These are phyloP conservation scores for Agrypnia vestita DNA, from an alignment of 1,140 invertebrate species.

Conservation along the genomic window DNA sequence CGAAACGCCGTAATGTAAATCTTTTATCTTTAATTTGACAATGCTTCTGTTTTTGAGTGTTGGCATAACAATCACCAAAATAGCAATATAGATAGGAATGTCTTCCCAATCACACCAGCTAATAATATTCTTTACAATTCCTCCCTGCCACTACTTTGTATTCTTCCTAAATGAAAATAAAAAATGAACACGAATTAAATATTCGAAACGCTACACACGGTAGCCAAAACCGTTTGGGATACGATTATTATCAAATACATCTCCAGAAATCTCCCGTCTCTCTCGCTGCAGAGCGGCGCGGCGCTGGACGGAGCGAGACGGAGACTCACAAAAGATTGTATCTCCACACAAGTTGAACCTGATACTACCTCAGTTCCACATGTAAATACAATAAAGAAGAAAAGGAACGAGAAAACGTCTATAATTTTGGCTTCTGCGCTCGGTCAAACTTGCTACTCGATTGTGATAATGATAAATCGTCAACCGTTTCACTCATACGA, in stretches of 20 bases:
- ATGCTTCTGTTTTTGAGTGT: too few relatives aligned
- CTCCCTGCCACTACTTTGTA: neutral
- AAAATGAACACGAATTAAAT: constrained; percentile 31
- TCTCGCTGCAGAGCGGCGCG: neutral
- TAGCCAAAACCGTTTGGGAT: constrained; percentile 48
- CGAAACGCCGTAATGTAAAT: too few relatives aligned
- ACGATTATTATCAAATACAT: constrained; percentile 41
- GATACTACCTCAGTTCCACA: constrained; percentile 18
- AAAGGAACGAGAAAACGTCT: constrained; percentile 19
- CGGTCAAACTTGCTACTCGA: neutral
- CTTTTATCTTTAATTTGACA: too few relatives aligned
- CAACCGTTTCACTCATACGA: neutral
- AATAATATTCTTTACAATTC: too few relatives aligned
- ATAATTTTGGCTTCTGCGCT: constrained; percentile 12
- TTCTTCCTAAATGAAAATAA: constrained; percentile 8
- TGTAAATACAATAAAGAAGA: constrained; percentile 9
- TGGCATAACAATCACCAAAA: too few relatives aligned
- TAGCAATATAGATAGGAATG: too few relatives aligned
- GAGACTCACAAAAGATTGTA: constrained; percentile 2
- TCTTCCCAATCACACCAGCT: too few relatives aligned
- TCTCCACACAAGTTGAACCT: constrained; percentile 11
- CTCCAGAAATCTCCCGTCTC: neutral
- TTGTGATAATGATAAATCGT: constrained; percentile 2
- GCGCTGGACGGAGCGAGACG: neutral
- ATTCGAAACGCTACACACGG: constrained; percentile 55